Conservation (phyloP, 2,888 invertebrate genomes). For the Acronicta aceris region DNA sequence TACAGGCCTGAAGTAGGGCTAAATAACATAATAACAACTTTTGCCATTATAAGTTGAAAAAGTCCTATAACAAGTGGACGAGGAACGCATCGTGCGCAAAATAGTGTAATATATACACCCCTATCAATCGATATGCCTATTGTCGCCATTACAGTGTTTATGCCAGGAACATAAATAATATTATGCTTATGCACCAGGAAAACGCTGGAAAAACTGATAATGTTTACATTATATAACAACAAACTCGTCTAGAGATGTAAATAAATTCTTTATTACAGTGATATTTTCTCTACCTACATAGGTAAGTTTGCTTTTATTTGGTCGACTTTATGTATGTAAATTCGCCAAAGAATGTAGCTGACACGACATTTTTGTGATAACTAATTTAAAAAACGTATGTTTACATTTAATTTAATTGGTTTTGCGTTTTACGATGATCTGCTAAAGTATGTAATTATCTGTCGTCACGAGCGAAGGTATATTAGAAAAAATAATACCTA, state of each 20-base stretch:
- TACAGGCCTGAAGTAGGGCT: background rate
- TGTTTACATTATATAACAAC: conserved; percentile 9
- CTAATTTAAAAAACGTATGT: too few relatives aligned
- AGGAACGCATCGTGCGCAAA: conserved; percentile 14
- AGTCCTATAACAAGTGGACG: too few relatives aligned
- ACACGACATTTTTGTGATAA: too few relatives aligned
- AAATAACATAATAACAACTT: background rate
- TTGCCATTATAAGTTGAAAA: conserved; percentile 1
- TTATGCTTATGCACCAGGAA: conserved; percentile 47
- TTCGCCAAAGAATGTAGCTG: too few relatives aligned
- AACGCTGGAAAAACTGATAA: conserved; percentile 36
- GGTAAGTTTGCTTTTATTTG: too few relatives aligned
- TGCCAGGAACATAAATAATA: conserved; percentile 35
- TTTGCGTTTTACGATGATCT: too few relatives aligned
- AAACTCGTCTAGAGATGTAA: background rate
- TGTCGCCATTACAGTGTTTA: conserved; percentile 30
- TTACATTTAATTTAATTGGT: too few relatives aligned
- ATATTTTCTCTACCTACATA: too few relatives aligned
- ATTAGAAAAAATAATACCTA: too few relatives aligned
- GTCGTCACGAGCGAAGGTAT: too few relatives aligned
- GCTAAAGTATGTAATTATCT: too few relatives aligned
- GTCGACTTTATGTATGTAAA: too few relatives aligned
- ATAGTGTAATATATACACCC: conserved; percentile 24
- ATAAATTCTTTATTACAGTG: background rate
- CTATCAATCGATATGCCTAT: conserved; percentile 29